These are phyloP conservation scores for Cremastobaeus sp. DNA, from an alignment of 2,888 invertebrate species.

Conservation along the genomic window DNA sequence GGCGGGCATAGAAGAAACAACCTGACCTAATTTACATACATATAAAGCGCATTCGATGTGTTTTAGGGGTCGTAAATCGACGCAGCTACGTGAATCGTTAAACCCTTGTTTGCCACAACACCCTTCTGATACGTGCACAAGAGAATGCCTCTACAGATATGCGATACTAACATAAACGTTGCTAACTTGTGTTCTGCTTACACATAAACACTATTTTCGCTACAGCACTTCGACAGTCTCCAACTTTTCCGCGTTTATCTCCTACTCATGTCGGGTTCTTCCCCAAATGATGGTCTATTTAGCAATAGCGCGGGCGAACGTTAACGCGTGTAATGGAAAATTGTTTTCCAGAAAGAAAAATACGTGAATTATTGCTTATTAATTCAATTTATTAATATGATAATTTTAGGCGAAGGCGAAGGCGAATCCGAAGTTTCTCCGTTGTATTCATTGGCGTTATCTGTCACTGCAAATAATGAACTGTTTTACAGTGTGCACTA, in stretches of 20 bases:
- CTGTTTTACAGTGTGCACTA: no score
- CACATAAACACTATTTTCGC: constrained; percentile 26
- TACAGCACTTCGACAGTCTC: constrained; percentile 24
- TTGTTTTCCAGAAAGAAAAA: no score
- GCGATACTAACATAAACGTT: constrained; percentile 52
- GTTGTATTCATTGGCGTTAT: no score
- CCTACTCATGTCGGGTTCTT: no score
- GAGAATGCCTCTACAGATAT: constrained; percentile 65
- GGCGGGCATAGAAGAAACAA: constrained; percentile 66
- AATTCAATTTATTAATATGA: no score
- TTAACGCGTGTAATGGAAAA: no score
- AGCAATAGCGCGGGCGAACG: no score
- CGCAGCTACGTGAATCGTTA: constrained; percentile 78
- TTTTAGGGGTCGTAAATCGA: constrained; percentile 79
- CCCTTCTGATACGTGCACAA: constrained; percentile 70
- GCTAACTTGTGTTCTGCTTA: constrained; percentile 49
- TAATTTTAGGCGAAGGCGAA: no score
- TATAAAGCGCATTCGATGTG: constrained; percentile 79
- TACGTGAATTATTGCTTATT: no score
- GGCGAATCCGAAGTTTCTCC: no score
- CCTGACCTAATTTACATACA: constrained; percentile 79
- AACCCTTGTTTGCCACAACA: constrained; percentile 77
- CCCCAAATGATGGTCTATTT: no score
- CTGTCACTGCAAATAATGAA: no score
- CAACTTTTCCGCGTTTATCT: constrained; percentile 29